These are phyloP conservation scores for Drosophila trichaetosa DNA, from an alignment of 2,888 invertebrate genomes.

Conservation along the genomic window DNA sequence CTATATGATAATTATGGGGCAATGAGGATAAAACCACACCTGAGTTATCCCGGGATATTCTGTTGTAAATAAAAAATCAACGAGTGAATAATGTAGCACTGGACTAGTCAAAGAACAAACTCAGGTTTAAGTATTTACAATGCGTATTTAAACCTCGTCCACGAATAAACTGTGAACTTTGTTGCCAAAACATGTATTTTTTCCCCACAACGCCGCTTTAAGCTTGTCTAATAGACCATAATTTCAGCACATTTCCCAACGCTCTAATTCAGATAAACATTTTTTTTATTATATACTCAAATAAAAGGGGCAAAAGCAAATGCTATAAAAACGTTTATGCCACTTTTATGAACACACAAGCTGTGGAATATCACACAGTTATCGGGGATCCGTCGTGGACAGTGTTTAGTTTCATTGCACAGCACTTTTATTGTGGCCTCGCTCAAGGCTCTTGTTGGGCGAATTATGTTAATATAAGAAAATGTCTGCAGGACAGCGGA, in stretches of 20 bases:
- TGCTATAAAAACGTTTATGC: slow-evolving; percentile 74
- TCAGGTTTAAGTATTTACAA: background rate
- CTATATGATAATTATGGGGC: background rate
- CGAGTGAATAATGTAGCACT: background rate
- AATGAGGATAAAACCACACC: background rate
- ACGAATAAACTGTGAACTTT: background rate
- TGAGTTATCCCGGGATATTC: background rate
- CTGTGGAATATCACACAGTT: slow-evolving; percentile 77
- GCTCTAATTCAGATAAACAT: slow-evolving; percentile 55
- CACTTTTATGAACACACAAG: slow-evolving; percentile 76
- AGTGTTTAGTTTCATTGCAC: slow-evolving; percentile 58
- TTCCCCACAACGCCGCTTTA: background rate
- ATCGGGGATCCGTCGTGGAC: slow-evolving; percentile 44
- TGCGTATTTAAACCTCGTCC: background rate
- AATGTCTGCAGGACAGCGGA: slow-evolving; percentile 37
- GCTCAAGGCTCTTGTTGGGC: slow-evolving; percentile 57
- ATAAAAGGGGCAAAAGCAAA: slow-evolving; percentile 58
- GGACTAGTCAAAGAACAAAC: background rate
- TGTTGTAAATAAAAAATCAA: background rate
- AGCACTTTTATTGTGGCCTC: slow-evolving; percentile 65
- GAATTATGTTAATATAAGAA: slow-evolving; percentile 52
- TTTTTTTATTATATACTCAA: slow-evolving; percentile 32
- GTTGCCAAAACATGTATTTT: slow-evolving; percentile 3
- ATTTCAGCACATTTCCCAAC: slow-evolving; percentile 45
- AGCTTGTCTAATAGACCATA: slow-evolving; percentile 42